Conservation (phyloP, 2,888 invertebrate genomes). For the Drosophila quinaria region DNA sequence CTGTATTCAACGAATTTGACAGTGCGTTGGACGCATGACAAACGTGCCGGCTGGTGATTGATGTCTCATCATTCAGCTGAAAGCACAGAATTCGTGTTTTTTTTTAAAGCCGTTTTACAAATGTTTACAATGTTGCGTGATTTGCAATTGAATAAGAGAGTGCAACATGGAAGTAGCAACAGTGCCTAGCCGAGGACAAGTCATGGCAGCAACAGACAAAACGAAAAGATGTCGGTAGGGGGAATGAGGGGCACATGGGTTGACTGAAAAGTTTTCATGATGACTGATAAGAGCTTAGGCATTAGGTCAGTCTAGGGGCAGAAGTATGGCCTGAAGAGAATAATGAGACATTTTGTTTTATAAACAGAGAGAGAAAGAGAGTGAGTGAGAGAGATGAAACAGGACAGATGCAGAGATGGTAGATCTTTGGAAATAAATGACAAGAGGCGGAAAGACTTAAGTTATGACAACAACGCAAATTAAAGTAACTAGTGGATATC, state of each 20-base stretch:
- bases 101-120: conserved; percentile 77
- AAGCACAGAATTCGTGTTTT: conserved; percentile 44
- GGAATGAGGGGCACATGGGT: conserved; percentile 20
- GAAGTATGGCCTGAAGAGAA: conserved; percentile 11
- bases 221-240: neutral
- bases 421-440: conserved; percentile 10
- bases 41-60: conserved; percentile 73
- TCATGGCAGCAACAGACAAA: conserved; percentile 18
- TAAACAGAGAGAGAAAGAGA: neutral
- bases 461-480: neutral
- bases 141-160: conserved; percentile 77
- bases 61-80: conserved; percentile 76
- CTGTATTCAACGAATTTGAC: conserved; percentile 71
- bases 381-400: neutral
- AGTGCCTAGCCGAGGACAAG: conserved; percentile 26
- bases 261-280: conserved; percentile 40
- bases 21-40: conserved; percentile 71
- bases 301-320: conserved; percentile 12
- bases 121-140: conserved; percentile 81
- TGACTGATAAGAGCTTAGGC: conserved; percentile 29
- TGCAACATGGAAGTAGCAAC: conserved; percentile 33
- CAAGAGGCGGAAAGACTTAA: neutral
- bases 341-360: conserved; percentile 7
- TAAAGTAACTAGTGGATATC: neutral
- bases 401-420: neutral